phyloP scores from a whole-genome alignment of 2,113 vertebrate species.

The Colinus virginianus region DNA sequence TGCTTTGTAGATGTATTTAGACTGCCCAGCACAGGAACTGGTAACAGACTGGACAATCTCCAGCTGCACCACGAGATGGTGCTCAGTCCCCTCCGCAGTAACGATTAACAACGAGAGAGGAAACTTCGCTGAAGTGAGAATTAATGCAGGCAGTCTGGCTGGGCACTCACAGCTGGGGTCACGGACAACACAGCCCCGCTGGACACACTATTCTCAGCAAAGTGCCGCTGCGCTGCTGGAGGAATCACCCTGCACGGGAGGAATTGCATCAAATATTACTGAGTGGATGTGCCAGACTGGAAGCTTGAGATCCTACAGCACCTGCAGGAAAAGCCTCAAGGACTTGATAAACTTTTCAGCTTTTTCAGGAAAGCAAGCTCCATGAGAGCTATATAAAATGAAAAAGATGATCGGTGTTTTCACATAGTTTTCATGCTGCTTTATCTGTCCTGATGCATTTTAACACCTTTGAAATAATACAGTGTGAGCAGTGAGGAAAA shows the following conservation, averaged over 20 bases:
- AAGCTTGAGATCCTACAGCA: not conserved
- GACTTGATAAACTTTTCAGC: not conserved
- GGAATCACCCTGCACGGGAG: not conserved
- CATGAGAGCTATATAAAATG: not conserved
- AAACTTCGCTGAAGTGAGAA: not conserved
- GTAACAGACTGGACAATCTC: not conserved
- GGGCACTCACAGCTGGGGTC: not conserved
- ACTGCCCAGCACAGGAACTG: not conserved
- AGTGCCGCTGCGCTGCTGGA: not conserved
- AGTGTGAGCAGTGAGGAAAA: not conserved
- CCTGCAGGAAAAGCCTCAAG: accelerated
- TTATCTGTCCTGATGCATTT: not conserved
- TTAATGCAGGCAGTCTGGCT: not conserved
- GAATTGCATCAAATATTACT: not conserved
- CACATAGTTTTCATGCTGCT: not conserved
- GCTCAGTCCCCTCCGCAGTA: not conserved
- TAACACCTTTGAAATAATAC: not conserved
- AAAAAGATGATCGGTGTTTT: not conserved
- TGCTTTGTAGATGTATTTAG: not conserved
- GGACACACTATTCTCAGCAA: not conserved
- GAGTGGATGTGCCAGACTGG: not conserved
- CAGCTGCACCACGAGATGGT: conserved; percentile 43
- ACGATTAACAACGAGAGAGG: not conserved
- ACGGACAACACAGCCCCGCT: not conserved
- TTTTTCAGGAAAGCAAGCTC: not conserved